These are phyloP conservation scores for Drosophila hamatofila DNA, from an alignment of 2,888 invertebrate species.

Conservation along the genomic window DNA sequence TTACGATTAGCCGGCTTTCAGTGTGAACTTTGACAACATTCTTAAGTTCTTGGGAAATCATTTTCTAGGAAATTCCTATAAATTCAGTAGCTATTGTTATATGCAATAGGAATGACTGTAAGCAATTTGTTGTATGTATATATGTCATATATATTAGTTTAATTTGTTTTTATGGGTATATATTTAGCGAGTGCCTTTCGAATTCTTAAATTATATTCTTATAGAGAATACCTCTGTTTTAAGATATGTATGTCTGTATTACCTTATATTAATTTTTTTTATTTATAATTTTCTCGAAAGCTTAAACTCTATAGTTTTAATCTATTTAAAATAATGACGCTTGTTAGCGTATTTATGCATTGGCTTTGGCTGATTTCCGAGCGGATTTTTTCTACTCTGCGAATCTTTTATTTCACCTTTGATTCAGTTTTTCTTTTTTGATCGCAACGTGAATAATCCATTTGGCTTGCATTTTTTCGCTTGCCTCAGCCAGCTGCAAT, in stretches of 20 bases:
- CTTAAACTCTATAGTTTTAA: slow-evolving; percentile 1
- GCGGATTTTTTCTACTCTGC: slow-evolving; percentile 12
- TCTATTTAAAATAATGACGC: slow-evolving; percentile 9
- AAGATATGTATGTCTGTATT: too few species aligned
- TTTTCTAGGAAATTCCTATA: not conserved
- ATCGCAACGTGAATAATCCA: slow-evolving; percentile 23
- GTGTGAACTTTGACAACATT: slow-evolving; percentile 6
- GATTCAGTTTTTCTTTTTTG: not conserved
- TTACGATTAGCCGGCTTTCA: not conserved
- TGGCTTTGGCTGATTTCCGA: slow-evolving; percentile 22
- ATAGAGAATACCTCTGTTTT: too few species aligned
- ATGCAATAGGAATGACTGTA: not conserved
- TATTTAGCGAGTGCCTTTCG: too few species aligned
- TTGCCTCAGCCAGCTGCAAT: slow-evolving; percentile 28
- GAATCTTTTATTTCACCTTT: slow-evolving; percentile 29
- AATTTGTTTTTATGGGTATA: too few species aligned
- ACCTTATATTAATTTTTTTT: too few species aligned
- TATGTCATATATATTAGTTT: too few species aligned
- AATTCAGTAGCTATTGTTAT: not conserved
- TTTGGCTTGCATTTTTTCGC: slow-evolving; percentile 31
- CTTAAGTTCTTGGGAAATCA: not conserved
- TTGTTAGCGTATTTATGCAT: slow-evolving; percentile 20
- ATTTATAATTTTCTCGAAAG: slow-evolving; percentile 1
- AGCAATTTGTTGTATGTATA: too few species aligned
- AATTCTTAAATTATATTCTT: too few species aligned